Evolutionary conservation across 1,140 invertebrate genomes (phyloP).

Genomic region (Meteorus sp.): DNA sequence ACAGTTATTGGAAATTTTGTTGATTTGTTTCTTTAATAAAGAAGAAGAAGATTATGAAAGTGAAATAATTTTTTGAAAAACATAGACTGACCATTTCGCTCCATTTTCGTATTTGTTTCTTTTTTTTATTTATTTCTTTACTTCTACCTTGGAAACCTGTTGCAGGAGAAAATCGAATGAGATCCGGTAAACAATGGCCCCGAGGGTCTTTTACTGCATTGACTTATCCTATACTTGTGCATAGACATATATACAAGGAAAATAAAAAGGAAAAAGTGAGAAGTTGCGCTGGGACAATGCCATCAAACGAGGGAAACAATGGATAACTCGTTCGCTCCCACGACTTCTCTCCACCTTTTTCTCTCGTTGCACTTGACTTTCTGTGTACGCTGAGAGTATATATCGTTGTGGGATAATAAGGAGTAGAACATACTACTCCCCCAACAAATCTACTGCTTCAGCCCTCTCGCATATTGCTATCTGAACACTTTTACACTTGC

Average conservation of each 20-base stretch:
- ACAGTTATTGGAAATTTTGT: background rate
- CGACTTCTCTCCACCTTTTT: constrained; percentile 35
- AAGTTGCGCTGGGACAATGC: constrained; percentile 4
- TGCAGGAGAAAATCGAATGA: constrained; percentile 1
- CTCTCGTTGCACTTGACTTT: background rate
- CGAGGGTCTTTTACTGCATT: background rate
- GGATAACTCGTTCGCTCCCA: constrained; percentile 32
- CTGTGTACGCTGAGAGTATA: too few species aligned
- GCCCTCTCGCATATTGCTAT: too few species aligned
- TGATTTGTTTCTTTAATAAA: background rate
- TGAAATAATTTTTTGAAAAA: too few species aligned
- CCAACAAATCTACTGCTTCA: too few species aligned
- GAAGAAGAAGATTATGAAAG: too few species aligned
- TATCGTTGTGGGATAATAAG: too few species aligned
- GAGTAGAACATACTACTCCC: too few species aligned
- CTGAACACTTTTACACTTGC: too few species aligned
- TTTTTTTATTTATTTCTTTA: too few species aligned
- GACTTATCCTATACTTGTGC: background rate
- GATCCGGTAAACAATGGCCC: constrained; percentile 2
- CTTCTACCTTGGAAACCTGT: background rate
- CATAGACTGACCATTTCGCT: too few species aligned
- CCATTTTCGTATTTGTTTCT: too few species aligned
- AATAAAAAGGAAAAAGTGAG: background rate
- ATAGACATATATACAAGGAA: background rate
- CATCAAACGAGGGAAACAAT: constrained; percentile 19